Conservation (phyloP, 2,113 vertebrate species). For the Rhinoptilus africanus region DNA sequence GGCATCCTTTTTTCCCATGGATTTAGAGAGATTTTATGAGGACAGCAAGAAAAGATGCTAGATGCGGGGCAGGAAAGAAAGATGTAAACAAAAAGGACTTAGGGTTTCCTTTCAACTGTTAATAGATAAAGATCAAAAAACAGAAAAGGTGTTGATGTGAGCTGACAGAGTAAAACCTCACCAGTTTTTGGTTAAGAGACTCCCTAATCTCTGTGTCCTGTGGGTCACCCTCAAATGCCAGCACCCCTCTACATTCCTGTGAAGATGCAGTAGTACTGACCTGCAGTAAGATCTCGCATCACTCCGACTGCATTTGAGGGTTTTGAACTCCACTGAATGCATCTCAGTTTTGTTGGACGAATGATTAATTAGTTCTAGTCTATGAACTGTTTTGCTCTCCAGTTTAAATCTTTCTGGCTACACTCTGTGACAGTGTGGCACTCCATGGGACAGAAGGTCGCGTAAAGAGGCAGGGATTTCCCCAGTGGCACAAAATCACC, state of each 20-base stretch:
- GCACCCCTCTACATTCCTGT: background rate
- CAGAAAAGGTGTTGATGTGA: background rate
- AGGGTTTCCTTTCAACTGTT: background rate
- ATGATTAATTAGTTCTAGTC: background rate
- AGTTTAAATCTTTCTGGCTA: background rate
- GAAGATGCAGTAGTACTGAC: background rate
- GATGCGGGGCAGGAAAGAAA: background rate
- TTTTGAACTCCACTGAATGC: background rate
- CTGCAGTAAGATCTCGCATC: background rate
- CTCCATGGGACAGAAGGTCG: background rate
- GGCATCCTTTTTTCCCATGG: background rate
- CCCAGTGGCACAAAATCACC: background rate
- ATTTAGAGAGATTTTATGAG: slow-evolving; percentile 9
- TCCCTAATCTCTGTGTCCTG: too few relatives aligned
- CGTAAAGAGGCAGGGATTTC: background rate
- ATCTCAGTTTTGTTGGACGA: background rate
- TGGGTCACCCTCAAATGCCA: background rate
- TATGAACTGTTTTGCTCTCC: background rate
- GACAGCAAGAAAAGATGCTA: background rate
- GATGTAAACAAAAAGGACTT: background rate
- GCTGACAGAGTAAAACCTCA: background rate
- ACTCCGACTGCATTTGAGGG: background rate
- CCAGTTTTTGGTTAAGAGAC: background rate
- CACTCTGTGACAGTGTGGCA: accelerated
- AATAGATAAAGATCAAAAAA: background rate